These are phyloP conservation scores for Hydrozoanthus tunicans DNA, from an alignment of 64 coral and sea anemone species.

Conservation along the genomic window DNA sequence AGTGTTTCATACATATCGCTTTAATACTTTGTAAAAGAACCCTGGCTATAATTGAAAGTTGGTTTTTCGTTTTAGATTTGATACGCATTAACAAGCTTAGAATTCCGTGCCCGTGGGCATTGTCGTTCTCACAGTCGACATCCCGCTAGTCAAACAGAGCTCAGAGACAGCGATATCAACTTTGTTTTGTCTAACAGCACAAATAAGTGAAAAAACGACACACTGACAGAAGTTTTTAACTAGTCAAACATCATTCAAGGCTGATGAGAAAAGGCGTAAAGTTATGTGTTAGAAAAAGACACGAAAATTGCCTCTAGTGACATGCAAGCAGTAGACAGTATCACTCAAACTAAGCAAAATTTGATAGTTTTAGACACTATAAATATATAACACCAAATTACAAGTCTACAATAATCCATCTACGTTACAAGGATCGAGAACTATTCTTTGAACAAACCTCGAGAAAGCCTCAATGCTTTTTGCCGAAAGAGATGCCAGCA, in stretches of 20 bases:
- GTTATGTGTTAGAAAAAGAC: background rate
- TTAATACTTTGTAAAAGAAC: background rate
- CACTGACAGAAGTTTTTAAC: background rate
- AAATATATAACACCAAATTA: background rate
- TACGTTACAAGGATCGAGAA: background rate
- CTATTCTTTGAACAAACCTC: conserved; percentile 39
- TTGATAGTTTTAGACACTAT: background rate
- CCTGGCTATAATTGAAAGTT: background rate
- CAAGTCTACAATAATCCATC: background rate
- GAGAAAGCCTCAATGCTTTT: conserved; percentile 64
- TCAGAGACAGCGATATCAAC: background rate
- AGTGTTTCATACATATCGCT: background rate
- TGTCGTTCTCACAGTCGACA: background rate
- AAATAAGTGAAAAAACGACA: background rate
- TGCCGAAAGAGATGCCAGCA: conserved; percentile 45
- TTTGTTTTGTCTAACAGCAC: background rate
- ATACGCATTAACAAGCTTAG: background rate
- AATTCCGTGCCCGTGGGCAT: background rate
- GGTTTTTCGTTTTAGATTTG: background rate
- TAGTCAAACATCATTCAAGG: background rate
- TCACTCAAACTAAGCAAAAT: background rate
- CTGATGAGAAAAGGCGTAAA: background rate
- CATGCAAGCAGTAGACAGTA: background rate
- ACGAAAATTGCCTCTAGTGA: no score
- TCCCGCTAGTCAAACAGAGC: background rate